These are phyloP conservation scores for Xestia ashworthii DNA, from an alignment of 2,888 invertebrate genomes.

Conservation along the genomic window DNA sequence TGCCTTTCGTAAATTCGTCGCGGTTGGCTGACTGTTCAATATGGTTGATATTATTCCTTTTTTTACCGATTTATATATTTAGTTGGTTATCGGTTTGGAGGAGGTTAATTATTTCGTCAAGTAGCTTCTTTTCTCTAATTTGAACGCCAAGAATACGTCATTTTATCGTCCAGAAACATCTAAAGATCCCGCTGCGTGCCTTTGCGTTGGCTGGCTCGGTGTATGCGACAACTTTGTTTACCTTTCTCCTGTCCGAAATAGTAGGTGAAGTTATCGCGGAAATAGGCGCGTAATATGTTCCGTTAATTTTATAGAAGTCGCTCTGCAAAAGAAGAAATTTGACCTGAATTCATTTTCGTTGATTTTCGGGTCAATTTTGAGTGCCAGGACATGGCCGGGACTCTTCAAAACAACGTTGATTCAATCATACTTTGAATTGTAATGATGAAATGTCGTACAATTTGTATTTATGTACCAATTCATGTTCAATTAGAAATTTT, in stretches of 20 bases:
- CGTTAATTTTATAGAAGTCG: conserved; percentile 90
- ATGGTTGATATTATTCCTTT: not conserved
- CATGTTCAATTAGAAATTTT: not conserved
- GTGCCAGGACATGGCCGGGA: conserved; percentile 5
- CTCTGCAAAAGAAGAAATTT: conserved; percentile 88
- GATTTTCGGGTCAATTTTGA: conserved; percentile 55
- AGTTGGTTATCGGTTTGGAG: not conserved
- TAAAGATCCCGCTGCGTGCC: conserved; percentile 37
- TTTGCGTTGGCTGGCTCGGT: conserved; percentile 65
- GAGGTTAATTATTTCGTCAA: not conserved
- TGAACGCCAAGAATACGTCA: conserved; percentile 7
- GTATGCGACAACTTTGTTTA: conserved; percentile 77
- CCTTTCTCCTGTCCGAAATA: conserved; percentile 82
- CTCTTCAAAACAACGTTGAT: conserved; percentile 17
- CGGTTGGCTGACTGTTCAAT: not conserved
- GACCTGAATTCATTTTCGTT: conserved; percentile 65
- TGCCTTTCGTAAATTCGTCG: conserved; percentile 16
- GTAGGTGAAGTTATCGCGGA: conserved; percentile 83
- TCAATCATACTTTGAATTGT: not conserved
- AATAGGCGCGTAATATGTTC: conserved; percentile 85
- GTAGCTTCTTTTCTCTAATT: not conserved
- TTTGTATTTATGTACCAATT: not conserved
- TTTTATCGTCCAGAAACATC: conserved; percentile 23
- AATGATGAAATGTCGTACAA: not conserved
- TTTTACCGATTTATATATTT: not conserved